Evolutionary conservation across 1,140 invertebrate species (phyloP), one percentile per base, ranked within the genome.

Genomic region (Eciton burchellii): DNA sequence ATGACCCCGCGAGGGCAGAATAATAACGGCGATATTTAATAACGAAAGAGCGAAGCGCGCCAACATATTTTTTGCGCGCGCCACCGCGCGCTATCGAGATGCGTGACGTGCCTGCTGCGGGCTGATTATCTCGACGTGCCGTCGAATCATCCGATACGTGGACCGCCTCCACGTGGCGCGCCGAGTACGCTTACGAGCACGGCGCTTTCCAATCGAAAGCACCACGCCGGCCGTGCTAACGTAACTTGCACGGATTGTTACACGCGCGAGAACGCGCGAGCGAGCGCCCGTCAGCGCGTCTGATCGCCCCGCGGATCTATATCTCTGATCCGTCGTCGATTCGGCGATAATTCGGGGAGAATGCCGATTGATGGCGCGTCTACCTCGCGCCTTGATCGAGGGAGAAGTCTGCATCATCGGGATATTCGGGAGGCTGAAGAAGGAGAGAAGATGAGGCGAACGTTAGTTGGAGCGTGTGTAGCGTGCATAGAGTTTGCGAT

Each of bases 21-120:
- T 86, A 88, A 90, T 85, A 89, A n/a, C 71, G 49, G 35, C 72
- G 84, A 89, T 81, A 85, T 60, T 81, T 77, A 87, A 89, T 76
- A 88, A 87, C 72, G 74, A n/a, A 24, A n/a, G 21, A 57, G 43
- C 54, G 71, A 82, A 84, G 84, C 70, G 54, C 19, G 45, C 79
- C 72, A 86, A 74, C 74, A 76, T 88, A 87, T 87, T 87, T 88
- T 85, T 88, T 88, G n/a, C n/a, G n/a, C 84, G 19, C 57, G 41
- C n/a, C n/a, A n/a, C n/a, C 70, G 52, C 49, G 12, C 45, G 29
- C 47, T 84, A 88, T 88, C 85, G 19, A 87, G 82, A 84, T 84
- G n/a, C n/a, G 19, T 82, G 86, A 84, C 86, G 85, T 84, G 71
- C 85, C 70, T 82, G 71, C 85, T 63, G 65, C 43, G 68, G 68